Evolutionary conservation across 2,888 invertebrate genomes (phyloP), one percentile per base, ranked within the genome.

Genomic region (Catocala nupta): DNA sequence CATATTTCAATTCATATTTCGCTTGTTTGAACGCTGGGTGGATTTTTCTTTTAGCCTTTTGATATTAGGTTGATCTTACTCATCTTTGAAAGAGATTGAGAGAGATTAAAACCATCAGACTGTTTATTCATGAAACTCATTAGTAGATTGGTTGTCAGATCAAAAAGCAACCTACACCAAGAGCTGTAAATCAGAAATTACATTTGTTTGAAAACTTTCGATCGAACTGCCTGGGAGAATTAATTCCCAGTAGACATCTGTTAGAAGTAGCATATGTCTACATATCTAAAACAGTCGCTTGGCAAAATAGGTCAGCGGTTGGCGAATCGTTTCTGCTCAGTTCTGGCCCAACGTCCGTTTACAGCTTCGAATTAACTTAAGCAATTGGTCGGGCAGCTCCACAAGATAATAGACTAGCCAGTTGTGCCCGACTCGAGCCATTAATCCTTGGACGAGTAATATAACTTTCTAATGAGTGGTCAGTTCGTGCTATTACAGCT

Each of bases 241-340:
- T 48, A 49, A 55, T 42, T 16, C 51, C 16, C 55, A 59, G 68
- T 47, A 54, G 66, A 71, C 68, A 69, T 68, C 59, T 73, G 74
- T 62, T 67, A 59, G 67, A 58, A 67, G 55, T 54, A 55, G 60
- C 65, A 81, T 75, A 25, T 25, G 25, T 25, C 25, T 25, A 25
- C 68, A 75, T 76, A 63, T 81, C 74, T 77, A 78, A 80, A 82
- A 72, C 57, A 63, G 77, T 71, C 73, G 25, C 25, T 62, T 56
- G 51, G 44, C 44, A 60, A 83, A 74, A 78, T 82, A 61, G 83
- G 83, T 81, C 81, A 75, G 52, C 70, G 56, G 67, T 60, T 61
- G 65, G 69, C 69, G 55, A 78, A 71, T 71, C 60, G 67, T 70
- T 62, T 63, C 66, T 62, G 57, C 71, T 43, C 52, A 39, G 36